A percentile compares a stretch with the other conserved stretches of the same genome.
Conservation (phyloP, 2,797 vertebrate genomes). For the Girardinus metallicus region DNA sequence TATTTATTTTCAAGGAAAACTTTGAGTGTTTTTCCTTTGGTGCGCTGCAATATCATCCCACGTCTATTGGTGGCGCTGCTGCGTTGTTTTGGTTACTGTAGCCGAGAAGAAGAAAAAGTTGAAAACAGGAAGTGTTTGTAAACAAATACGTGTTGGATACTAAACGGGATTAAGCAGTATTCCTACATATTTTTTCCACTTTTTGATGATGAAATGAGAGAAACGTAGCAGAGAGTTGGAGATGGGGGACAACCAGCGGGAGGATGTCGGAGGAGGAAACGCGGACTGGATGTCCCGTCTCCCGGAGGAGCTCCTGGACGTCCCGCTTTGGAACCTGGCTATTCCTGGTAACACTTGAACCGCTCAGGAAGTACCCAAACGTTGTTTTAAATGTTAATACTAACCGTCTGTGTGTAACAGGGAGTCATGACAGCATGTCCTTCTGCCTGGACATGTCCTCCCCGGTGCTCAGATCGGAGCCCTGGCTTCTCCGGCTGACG, state of each 20-base stretch:
- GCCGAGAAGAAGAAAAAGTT: neutral
- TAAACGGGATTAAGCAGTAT: neutral
- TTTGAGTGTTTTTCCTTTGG: neutral
- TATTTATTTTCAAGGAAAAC: neutral
- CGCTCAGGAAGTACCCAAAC: neutral
- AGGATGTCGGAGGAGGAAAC: constrained; percentile 13
- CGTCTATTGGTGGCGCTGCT: neutral
- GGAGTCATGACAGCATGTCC: constrained; percentile 90
- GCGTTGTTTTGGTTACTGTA: neutral
- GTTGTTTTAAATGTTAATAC: neutral
- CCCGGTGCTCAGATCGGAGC: constrained; percentile 70
- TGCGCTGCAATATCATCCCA: neutral
- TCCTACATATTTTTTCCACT: neutral
- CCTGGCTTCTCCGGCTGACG: constrained; percentile 73
- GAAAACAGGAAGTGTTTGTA: neutral
- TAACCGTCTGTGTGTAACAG: constrained; percentile 56
- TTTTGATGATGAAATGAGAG: neutral
- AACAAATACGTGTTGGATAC: neutral
- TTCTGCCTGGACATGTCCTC: constrained; percentile 85
- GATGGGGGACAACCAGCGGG: constrained; percentile 35
- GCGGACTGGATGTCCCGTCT: constrained; percentile 76
- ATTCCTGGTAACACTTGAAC: constrained; percentile 62
- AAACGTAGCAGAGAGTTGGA: too few species aligned
- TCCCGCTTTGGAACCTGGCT: constrained; percentile 72
- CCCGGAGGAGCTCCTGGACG: constrained; percentile 56